Conservation (phyloP, 2,113 vertebrate genomes). For the Diadophis punctatus region DNA sequence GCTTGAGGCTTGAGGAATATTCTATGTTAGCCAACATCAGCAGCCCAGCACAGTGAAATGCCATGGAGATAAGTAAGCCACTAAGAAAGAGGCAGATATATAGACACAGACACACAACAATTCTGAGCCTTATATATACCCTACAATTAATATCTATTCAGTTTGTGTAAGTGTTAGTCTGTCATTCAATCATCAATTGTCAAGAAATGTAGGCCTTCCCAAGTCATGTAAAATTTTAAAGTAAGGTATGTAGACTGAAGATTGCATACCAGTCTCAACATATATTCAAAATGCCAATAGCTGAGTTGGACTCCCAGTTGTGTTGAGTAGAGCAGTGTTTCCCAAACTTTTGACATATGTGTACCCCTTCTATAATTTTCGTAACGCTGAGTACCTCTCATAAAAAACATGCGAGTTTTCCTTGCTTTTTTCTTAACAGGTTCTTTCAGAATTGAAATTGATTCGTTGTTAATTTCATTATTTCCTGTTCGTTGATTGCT, state of each 20-base stretch:
- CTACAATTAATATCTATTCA: background rate
- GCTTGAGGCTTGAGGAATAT: background rate
- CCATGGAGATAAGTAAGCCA: background rate
- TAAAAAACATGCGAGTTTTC: too few species aligned
- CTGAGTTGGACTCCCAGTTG: background rate
- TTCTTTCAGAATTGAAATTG: too few species aligned
- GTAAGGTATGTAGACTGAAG: background rate
- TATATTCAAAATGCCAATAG: background rate
- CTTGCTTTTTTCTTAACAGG: too few species aligned
- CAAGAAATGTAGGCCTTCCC: background rate
- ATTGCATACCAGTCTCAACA: background rate
- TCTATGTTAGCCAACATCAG: background rate
- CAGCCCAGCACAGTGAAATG: background rate
- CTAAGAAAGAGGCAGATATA: background rate
- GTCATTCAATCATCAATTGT: background rate
- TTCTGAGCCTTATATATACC: background rate
- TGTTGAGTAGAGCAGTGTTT: background rate
- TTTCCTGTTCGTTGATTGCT: too few species aligned
- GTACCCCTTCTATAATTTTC: too few species aligned
- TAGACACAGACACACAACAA: background rate
- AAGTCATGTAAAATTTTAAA: background rate
- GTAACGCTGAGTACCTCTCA: too few species aligned
- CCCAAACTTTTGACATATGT: too few species aligned
- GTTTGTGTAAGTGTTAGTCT: background rate
- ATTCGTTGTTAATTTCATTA: too few species aligned